phyloP scores from a whole-genome alignment of 1,140 invertebrate species.

The Harpegnathos saltator region DNA sequence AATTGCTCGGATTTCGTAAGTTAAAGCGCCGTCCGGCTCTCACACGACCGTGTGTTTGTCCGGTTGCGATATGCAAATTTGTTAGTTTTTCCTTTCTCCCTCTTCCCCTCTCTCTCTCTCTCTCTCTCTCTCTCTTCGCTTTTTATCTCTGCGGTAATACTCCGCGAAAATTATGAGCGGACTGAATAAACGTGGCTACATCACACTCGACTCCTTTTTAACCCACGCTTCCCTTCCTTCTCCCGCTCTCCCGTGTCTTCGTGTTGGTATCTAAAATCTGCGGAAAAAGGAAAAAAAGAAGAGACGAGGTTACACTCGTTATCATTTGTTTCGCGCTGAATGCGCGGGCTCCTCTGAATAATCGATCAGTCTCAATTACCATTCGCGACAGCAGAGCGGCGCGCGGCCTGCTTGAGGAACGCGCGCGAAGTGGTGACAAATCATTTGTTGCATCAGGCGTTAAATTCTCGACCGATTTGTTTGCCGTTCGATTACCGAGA shows the following conservation, averaged over 20 bases:
- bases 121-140: not conserved
- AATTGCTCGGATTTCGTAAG: constrained; percentile 36
- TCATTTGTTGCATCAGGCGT: constrained; percentile 32
- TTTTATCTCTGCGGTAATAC: not conserved
- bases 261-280: constrained; percentile 31
- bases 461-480: constrained; percentile 50
- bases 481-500: constrained; percentile 17
- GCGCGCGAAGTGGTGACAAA: constrained; percentile 58
- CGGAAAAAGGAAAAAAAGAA: not conserved
- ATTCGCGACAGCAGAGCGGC: not conserved
- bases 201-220: constrained; percentile 77
- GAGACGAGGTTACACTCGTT: not conserved
- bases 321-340: not conserved
- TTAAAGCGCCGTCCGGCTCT: constrained; percentile 37
- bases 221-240: constrained; percentile 52
- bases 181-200: constrained; percentile 71
- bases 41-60: constrained; percentile 11
- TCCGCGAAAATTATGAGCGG: constrained; percentile 26
- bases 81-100: constrained; percentile 26
- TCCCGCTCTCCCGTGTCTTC: constrained; percentile 26
- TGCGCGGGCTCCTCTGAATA: not conserved
- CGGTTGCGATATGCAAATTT: constrained; percentile 28
- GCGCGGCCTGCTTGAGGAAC: constrained; percentile 11
- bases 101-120: not conserved
- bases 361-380: constrained; percentile 40